Base-by-base conservation (phyloP, 2,797 vertebrate species). In the Martes flavigula region DNA sequence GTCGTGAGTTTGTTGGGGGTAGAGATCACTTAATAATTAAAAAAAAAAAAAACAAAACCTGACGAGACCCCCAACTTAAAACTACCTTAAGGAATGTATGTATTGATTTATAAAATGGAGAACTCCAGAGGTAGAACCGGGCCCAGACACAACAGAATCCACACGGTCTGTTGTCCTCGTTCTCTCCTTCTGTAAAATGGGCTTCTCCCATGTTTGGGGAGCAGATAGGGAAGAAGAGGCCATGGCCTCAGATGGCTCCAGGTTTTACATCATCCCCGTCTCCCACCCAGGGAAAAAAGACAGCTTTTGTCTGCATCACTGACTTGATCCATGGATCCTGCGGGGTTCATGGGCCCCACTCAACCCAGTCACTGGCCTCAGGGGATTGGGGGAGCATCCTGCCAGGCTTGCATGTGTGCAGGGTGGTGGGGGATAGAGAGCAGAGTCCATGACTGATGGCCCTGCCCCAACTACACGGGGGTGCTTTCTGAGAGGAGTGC, bases 21-120 rank as follows among this genome's bases (percentile, higher is more conserved):
- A 68, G 66, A 35, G n/a, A 68, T 68, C 66, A 68, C 66, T 35
- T 68, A 68, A 68, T 10, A 20, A 68, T 54, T 20, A 15, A 35
- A 68, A 64, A 66, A n/a, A n/a, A 32, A 35, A 35, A 68, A 64
- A 66, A n/a, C 18, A 32, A 35, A 64, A 35, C 18, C 13, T 64
- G 27, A 92, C 15, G 83, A 91, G 66, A 92, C 23, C 35, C 27
- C 32, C 54, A 64, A 27, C 54, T 91, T 93, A 66, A 88, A 83
- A 60, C 15, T 40, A 91, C 43, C 43, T 93, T 70, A 48, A 95
- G 43, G 46, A 75, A 78, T 88, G 58, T 35, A 60, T 75, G 62
- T 54, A 58, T 40, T 86, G 6, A 8, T 70, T 95, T 92, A 40
- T 78, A 66, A 96, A 91, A 82, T 40, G 73, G 66, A 40, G 23